These are phyloP conservation scores for Chinchilla lanigera DNA, from an alignment of 2,113 vertebrate genomes.

Conservation along the genomic window DNA sequence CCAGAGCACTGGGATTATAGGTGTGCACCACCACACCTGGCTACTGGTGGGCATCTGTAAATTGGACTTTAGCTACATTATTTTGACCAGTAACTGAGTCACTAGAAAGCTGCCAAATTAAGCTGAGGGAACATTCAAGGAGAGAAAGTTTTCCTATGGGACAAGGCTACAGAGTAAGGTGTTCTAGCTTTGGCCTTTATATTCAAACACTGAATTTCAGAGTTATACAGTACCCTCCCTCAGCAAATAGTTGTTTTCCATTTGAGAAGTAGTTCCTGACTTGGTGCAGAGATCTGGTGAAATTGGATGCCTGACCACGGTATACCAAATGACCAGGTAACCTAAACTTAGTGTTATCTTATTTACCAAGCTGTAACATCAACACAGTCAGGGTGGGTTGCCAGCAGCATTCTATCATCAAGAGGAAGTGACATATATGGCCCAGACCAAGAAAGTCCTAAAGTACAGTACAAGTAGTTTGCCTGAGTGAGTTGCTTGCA, in stretches of 20 bases:
- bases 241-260: constrained; percentile 14
- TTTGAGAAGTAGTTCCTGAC: constrained; percentile 22
- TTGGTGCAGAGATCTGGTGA: not conserved
- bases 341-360: constrained; percentile 7
- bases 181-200: constrained; percentile 31
- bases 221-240: not conserved
- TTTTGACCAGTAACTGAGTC: constrained; percentile 14
- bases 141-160: not conserved
- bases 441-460: not conserved
- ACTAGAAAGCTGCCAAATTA: constrained; percentile 24
- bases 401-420: not conserved
- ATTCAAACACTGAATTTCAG: constrained; percentile 12
- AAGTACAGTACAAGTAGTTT: not conserved
- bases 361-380: not conserved
- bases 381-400: not conserved
- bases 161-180: not conserved
- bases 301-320: not conserved
- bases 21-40: not conserved
- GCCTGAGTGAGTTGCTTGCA: not conserved
- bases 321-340: not conserved
- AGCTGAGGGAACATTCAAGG: not conserved
- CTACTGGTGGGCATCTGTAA: not conserved
- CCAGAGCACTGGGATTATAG: not conserved
- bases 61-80: not conserved
- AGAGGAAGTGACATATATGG: not conserved